Conservation (phyloP, 1,140 invertebrate genomes). For the Sesamia nonagrioides region DNA sequence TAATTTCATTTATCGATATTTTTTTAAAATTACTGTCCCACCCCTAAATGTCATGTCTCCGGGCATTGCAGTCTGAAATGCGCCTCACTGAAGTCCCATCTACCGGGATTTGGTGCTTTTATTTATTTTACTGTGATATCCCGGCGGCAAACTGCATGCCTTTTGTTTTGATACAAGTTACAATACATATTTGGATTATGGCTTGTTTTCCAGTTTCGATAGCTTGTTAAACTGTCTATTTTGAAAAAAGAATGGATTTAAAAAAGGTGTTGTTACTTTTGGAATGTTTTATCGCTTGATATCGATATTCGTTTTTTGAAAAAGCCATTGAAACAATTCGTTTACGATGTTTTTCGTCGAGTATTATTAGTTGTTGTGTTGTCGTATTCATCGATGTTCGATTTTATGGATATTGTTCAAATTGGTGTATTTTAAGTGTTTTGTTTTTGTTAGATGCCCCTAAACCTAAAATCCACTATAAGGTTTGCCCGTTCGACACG, state of each 20-base stretch:
- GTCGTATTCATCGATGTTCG: too few relatives aligned
- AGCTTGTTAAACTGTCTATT: background rate
- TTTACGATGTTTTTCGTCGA: too few relatives aligned
- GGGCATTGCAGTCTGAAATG: conserved; percentile 47
- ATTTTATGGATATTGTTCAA: too few relatives aligned
- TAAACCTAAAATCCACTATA: background rate
- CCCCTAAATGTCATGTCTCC: conserved; percentile 37
- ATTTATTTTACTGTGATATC: conserved; percentile 40
- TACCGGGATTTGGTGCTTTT: conserved; percentile 52
- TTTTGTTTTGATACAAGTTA: conserved; percentile 42
- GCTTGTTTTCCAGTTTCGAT: background rate
- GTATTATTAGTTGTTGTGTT: too few relatives aligned
- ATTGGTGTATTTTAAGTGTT: too few relatives aligned
- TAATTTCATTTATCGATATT: conserved; percentile 8
- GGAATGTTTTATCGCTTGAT: background rate
- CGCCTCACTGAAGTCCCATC: conserved; percentile 42
- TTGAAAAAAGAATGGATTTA: background rate
- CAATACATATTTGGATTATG: conserved; percentile 33
- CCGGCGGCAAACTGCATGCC: conserved; percentile 26
- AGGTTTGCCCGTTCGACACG: too few relatives aligned
- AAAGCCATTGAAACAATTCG: too few relatives aligned
- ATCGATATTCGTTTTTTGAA: background rate
- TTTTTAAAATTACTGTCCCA: background rate
- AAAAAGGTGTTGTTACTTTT: background rate
- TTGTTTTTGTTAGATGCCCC: too few relatives aligned